Percentiles rank a stretch among this genome's conserved stretches.
Evolutionary conservation across 2,797 vertebrate genomes (phyloP).

Genomic region (Nyctalus aviator): DNA sequence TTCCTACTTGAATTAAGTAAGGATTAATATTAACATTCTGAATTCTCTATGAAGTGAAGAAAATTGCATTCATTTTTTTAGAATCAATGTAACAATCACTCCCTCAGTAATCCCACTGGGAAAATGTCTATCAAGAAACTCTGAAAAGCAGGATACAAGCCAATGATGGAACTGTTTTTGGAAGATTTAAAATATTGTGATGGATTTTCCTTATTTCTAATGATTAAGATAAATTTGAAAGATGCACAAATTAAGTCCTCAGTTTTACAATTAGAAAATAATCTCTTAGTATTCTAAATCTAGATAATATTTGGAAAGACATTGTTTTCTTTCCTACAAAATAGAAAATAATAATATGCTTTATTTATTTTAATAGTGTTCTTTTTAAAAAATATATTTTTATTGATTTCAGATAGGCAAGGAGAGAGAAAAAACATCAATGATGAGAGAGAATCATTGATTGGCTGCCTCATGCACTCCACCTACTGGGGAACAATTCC

Average conservation of each 20-base stretch:
- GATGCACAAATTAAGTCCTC: neutral
- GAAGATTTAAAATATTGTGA: neutral
- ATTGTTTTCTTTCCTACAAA: slow-evolving; percentile 10
- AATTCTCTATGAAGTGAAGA: neutral
- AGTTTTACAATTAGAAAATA: neutral
- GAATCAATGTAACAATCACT: neutral
- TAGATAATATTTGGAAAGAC: neutral
- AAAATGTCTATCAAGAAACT: neutral
- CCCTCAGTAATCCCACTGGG: neutral
- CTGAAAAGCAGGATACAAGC: neutral
- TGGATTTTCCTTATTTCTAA: slow-evolving; percentile 25
- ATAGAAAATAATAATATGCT: neutral
- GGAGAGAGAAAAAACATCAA: no score
- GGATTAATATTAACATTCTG: neutral
- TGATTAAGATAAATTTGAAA: slow-evolving; percentile 5
- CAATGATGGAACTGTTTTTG: neutral
- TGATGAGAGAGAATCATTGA: no score
- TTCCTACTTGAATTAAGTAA: slow-evolving; percentile 22
- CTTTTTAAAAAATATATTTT: neutral
- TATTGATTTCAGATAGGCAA: no score
- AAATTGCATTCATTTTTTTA: neutral
- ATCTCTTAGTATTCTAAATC: slow-evolving; percentile 12
- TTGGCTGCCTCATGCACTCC: no score
- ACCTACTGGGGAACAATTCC: no score
- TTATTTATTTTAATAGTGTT: neutral